Evolutionary conservation across 2,888 invertebrate species (phyloP).

Genomic region (Nemotelus pantherinus): DNA sequence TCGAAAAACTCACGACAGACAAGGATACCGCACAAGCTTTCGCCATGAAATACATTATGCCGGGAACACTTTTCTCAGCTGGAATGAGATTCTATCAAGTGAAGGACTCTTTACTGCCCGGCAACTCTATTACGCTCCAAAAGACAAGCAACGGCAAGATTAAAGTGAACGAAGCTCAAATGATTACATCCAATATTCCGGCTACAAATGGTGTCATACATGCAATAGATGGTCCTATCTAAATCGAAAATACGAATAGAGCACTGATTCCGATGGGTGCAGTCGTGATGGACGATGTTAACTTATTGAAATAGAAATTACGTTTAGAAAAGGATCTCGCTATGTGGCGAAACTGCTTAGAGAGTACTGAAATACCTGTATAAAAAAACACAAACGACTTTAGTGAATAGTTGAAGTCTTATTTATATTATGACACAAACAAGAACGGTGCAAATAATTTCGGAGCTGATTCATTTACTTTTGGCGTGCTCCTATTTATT

Average conservation of each 20-base stretch:
- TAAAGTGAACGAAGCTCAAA: conserved; percentile 83
- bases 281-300: conserved; percentile 15
- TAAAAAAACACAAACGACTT: neutral
- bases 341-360: neutral
- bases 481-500: too few species aligned
- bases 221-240: conserved; percentile 77
- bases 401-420: neutral
- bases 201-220: conserved; percentile 90
- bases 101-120: conserved; percentile 78
- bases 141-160: conserved; percentile 80
- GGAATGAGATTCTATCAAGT: conserved; percentile 90
- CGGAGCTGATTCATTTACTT: neutral
- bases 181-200: conserved; percentile 85
- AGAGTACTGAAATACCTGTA: neutral
- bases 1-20: conserved; percentile 71
- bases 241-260: conserved; percentile 55
- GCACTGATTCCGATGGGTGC: neutral
- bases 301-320: conserved; percentile 32
- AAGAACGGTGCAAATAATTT: conserved; percentile 17
- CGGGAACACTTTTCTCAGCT: conserved; percentile 83
- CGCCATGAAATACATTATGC: conserved; percentile 78
- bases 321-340: neutral
- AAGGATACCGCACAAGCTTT: conserved; percentile 76
- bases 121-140: conserved; percentile 80
- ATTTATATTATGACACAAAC: conserved; percentile 20